Evolutionary conservation across 2,797 vertebrate genomes (phyloP).

Genomic region (Melanotaenia maccullochi): DNA sequence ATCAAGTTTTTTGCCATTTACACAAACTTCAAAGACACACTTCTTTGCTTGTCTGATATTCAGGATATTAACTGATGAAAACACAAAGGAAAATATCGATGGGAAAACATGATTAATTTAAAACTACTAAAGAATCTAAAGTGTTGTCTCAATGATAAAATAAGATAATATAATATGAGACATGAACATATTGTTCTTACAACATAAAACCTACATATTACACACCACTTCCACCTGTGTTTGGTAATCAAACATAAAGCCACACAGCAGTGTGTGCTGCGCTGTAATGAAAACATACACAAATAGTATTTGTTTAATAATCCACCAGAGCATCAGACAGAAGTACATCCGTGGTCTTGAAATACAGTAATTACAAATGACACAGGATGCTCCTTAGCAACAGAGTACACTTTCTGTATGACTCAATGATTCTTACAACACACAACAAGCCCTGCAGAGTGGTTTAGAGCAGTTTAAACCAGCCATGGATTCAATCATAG

Average conservation of each 20-base stretch:
- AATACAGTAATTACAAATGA: constrained; percentile 11
- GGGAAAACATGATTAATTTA: neutral
- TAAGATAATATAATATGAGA: neutral
- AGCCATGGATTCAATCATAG: neutral
- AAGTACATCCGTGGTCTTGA: constrained; percentile 4
- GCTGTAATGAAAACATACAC: neutral
- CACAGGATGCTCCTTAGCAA: constrained; percentile 3
- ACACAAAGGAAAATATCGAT: neutral
- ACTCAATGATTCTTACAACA: constrained; percentile 8
- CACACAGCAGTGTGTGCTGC: neutral
- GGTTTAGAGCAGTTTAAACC: constrained; percentile 15
- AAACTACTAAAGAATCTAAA: neutral
- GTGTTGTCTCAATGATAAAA: neutral
- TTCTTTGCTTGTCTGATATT: neutral
- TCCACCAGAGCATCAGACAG: neutral
- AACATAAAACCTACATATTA: neutral
- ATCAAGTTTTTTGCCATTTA: neutral
- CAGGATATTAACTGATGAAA: neutral
- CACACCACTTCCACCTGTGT: neutral
- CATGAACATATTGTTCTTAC: neutral
- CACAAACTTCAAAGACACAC: neutral
- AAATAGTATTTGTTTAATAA: neutral
- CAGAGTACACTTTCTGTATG: constrained; percentile 15
- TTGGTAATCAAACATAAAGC: neutral
- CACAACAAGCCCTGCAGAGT: constrained; percentile 1